A percentile compares a stretch with the other conserved stretches of the same genome.
Conservation (phyloP, 2,888 invertebrate genomes). For the Caenorhabditis panamensis region DNA sequence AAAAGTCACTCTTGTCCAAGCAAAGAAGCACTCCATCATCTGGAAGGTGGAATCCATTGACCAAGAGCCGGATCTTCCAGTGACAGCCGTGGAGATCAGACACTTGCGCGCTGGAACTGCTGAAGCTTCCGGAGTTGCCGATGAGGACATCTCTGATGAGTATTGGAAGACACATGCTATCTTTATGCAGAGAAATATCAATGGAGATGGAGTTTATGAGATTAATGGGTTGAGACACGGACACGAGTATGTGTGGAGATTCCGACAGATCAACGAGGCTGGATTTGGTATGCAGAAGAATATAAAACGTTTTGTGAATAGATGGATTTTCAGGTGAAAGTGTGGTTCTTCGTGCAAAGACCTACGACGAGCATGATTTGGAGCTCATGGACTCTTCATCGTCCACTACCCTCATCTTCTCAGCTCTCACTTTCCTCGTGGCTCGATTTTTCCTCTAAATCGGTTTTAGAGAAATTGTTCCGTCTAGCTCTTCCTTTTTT, state of each 20-base stretch:
- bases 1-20: constrained; percentile 66
- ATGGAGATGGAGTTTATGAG: constrained; percentile 69
- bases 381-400: constrained; percentile 46
- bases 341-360: constrained; percentile 56
- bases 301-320: no score
- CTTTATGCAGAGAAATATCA: constrained; percentile 36
- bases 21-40: constrained; percentile 69
- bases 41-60: constrained; percentile 72
- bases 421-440: constrained; percentile 9
- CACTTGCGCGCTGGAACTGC: constrained; percentile 45
- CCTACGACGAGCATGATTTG: constrained; percentile 47
- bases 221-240: constrained; percentile 73
- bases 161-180: constrained; percentile 54
- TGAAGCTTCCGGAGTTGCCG: constrained; percentile 39
- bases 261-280: constrained; percentile 75
- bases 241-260: constrained; percentile 76
- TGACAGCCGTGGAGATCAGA: constrained; percentile 50
- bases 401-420: constrained; percentile 1
- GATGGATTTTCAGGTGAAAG: constrained; percentile 57
- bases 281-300: constrained; percentile 71
- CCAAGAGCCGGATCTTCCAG: constrained; percentile 53
- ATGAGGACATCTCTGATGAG: constrained; percentile 46
- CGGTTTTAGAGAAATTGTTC: background rate
- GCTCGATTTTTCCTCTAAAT: constrained; percentile 1
- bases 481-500: constrained; percentile 2